phyloP scores from a whole-genome alignment of 2,797 vertebrate species.

The Lagocephalus sceleratus region DNA sequence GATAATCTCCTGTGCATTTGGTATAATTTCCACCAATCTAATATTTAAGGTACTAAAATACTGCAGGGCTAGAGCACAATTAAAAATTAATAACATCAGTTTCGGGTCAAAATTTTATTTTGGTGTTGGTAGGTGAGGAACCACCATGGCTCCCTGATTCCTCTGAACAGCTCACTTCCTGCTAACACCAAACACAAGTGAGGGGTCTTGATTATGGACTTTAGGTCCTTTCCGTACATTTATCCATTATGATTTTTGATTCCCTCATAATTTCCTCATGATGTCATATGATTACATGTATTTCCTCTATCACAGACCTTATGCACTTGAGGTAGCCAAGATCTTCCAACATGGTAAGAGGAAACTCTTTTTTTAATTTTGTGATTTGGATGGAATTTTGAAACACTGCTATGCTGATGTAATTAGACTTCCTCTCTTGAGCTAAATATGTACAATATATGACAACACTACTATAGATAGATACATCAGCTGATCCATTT shows the following conservation, averaged over 20 bases:
- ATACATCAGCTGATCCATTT: too few species aligned
- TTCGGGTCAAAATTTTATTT: not conserved
- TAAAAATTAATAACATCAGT: not conserved
- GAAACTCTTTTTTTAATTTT: not conserved
- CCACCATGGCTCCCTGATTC: slow-evolving; percentile 68
- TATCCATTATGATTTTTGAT: too few species aligned
- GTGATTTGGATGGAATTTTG: not conserved
- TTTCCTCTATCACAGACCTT: slow-evolving; percentile 61
- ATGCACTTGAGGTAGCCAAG: slow-evolving; percentile 72
- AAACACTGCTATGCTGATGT: not conserved
- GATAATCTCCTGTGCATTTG: slow-evolving; percentile 67
- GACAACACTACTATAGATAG: too few species aligned
- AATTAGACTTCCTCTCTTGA: not conserved
- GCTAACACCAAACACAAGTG: slow-evolving; percentile 69
- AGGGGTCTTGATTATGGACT: slow-evolving; percentile 8
- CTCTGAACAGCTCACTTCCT: slow-evolving; percentile 65
- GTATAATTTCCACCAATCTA: slow-evolving; percentile 47
- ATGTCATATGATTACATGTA: not conserved
- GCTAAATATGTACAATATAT: too few species aligned
- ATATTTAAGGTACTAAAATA: slow-evolving; percentile 61
- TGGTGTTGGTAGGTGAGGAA: slow-evolving; percentile 70
- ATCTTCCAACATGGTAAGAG: slow-evolving; percentile 77
- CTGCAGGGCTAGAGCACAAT: not conserved
- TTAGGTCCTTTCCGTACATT: not conserved
- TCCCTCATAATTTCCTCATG: not conserved